phyloP scores from a whole-genome alignment of 2,113 vertebrate genomes.

The Promerops cafer region DNA sequence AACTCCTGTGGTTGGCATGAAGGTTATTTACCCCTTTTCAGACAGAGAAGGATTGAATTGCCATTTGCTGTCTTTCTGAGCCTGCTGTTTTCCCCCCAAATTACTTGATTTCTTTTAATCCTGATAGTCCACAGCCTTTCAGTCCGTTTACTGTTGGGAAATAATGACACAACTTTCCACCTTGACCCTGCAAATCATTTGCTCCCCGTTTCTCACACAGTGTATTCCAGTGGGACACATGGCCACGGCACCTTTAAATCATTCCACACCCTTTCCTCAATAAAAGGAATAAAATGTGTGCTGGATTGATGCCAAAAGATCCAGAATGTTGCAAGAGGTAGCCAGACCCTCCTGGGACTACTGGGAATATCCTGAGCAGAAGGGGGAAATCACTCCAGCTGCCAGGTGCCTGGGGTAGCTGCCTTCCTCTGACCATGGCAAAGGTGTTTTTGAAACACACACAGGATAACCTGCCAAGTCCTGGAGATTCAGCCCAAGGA shows the following conservation, averaged over 20 bases:
- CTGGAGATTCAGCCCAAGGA: not conserved
- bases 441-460: not conserved
- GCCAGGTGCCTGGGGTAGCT: not conserved
- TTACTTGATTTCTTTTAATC: not conserved
- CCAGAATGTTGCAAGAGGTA: not conserved
- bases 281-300: not conserved
- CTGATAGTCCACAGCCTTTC: not conserved
- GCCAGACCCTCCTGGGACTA: not conserved
- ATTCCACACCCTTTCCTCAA: not conserved
- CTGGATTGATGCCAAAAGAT: not conserved
- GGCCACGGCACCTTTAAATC: not conserved
- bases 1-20: not conserved
- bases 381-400: not conserved
- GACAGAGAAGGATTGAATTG: not conserved
- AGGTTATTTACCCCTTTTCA: not conserved
- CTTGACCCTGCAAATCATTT: not conserved
- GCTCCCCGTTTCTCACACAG: fast-evolving
- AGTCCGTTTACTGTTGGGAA: not conserved
- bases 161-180: not conserved
- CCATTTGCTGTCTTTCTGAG: not conserved
- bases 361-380: not conserved
- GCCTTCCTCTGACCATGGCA: not conserved
- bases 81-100: not conserved
- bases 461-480: not conserved
- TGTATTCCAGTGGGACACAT: not conserved